Percentiles rank a stretch among this genome's conserved stretches.
These are phyloP conservation scores for Linepithema humile DNA, from an alignment of 1,140 invertebrate species.

Conservation along the genomic window DNA sequence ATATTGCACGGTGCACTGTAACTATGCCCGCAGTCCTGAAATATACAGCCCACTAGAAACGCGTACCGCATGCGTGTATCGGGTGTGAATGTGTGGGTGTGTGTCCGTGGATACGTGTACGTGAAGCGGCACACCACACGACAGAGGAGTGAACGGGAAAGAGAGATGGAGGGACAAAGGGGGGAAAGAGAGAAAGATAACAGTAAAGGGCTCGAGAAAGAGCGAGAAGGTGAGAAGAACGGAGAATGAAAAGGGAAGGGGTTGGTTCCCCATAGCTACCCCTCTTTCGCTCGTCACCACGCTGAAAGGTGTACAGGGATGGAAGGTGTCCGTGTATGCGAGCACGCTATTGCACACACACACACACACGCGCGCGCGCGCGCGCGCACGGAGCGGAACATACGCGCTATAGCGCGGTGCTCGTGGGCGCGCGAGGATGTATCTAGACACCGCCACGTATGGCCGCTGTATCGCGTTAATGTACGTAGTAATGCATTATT, in stretches of 20 bases:
- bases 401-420: slow-evolving; percentile 29
- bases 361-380: neutral
- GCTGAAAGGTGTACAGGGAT: slow-evolving; percentile 71
- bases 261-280: slow-evolving; percentile 63
- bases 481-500: slow-evolving; percentile 73
- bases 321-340: slow-evolving; percentile 33
- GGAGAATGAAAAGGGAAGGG: slow-evolving; percentile 46
- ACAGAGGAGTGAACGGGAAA: slow-evolving; percentile 40
- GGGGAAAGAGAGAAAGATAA: slow-evolving; percentile 29
- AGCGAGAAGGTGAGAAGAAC: neutral
- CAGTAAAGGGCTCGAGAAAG: slow-evolving; percentile 39
- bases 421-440: slow-evolving; percentile 9
- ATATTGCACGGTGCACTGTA: slow-evolving; percentile 81
- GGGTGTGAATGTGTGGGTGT: neutral
- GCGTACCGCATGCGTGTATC: slow-evolving; percentile 61
- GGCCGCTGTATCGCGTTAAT: slow-evolving; percentile 72
- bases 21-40: slow-evolving; percentile 80
- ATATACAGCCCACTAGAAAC: slow-evolving; percentile 78
- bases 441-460: slow-evolving; percentile 64
- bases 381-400: slow-evolving; percentile 1
- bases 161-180: slow-evolving; percentile 39
- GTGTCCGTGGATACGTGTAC: slow-evolving; percentile 19
- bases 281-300: slow-evolving; percentile 73
- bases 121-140: slow-evolving; percentile 6
- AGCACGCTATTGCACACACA: slow-evolving; percentile 8